Evolutionary conservation across 2,888 invertebrate species (phyloP).

Genomic region (Habroteleia sp.): DNA sequence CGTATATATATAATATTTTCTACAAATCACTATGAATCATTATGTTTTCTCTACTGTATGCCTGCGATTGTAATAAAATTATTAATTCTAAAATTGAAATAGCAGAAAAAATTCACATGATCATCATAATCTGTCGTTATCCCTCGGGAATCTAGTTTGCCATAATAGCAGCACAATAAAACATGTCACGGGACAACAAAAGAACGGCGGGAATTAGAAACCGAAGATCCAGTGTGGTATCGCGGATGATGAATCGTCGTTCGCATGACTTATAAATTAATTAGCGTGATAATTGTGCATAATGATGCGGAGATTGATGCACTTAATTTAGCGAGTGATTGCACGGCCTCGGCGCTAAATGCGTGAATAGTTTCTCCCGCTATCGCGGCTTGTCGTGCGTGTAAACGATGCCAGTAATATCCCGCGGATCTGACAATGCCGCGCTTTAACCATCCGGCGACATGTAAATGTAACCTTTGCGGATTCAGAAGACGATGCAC

Average conservation of each 20-base stretch:
- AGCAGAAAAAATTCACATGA: no score
- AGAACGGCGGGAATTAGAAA: conserved; percentile 15
- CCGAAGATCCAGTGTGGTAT: conserved; percentile 1
- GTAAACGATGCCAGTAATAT: conserved; percentile 56
- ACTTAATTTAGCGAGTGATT: conserved; percentile 53
- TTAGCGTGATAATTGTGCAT: conserved; percentile 50
- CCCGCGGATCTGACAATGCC: conserved; percentile 62
- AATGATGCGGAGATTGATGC: conserved; percentile 58
- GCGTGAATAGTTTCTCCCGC: conserved; percentile 47
- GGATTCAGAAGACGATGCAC: conserved; percentile 63
- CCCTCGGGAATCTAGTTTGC: not conserved
- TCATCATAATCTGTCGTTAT: no score
- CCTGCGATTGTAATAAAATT: no score
- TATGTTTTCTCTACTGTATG: no score
- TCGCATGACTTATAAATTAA: conserved; percentile 49
- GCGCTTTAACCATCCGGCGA: conserved; percentile 66
- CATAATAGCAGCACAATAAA: not conserved
- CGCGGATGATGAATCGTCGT: conserved; percentile 36
- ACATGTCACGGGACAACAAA: conserved; percentile 3
- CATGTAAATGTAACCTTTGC: conserved; percentile 75
- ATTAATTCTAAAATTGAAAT: no score
- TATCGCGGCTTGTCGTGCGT: conserved; percentile 42
- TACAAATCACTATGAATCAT: no score
- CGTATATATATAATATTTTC: no score
- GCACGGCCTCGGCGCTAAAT: conserved; percentile 43